Evolutionary conservation across 2,113 vertebrate genomes (phyloP), one percentile per base, ranked within the genome.

Genomic region (Pipra filicauda): DNA sequence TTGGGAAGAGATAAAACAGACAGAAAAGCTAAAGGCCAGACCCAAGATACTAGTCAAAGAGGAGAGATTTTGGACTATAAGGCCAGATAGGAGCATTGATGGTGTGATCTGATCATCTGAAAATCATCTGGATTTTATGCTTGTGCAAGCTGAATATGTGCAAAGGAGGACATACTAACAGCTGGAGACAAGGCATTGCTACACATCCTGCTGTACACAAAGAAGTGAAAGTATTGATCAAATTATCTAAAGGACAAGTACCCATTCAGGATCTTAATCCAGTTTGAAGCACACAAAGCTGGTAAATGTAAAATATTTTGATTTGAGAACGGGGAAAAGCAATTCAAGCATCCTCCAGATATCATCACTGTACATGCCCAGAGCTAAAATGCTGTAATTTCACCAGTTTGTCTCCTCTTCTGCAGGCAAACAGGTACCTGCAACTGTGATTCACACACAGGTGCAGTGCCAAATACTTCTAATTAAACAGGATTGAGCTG

Each of bases 361-460:
- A 88, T 35, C 65, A 88, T 67, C 41, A 27, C 46, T 62, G 18
- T 61, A 30, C 19, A 49, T 89, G 66, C 76, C 91, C 70, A 67
- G 49, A 84, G 57, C 15, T 82, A 58, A 83, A 95, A 73, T 15
- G n/a, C 26, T 3, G 1, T 44, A 26, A 76, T 89, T 91, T 62
- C 78, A 66, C 21, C 44, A 52, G 49, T 66, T 75, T 72, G 10
- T 31, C 67, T 85, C 28, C 37, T 70, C 39, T 55, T 58, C 54
- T 93, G 62, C 41, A 89, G 33, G 66, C 70, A 91, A 85, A 73
- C 5, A 3, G 1, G 0, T 30, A 65, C 76, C 75, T 89, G 74
- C n/a, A 58, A 4, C 66, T 91, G 74, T 51, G 96, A 76, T 80
- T 93, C 87, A 91, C 72, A 23, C 74, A 62, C 82, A 96, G 91